Conservation (phyloP, 2,888 invertebrate species). For the Abrostola triplasia region DNA sequence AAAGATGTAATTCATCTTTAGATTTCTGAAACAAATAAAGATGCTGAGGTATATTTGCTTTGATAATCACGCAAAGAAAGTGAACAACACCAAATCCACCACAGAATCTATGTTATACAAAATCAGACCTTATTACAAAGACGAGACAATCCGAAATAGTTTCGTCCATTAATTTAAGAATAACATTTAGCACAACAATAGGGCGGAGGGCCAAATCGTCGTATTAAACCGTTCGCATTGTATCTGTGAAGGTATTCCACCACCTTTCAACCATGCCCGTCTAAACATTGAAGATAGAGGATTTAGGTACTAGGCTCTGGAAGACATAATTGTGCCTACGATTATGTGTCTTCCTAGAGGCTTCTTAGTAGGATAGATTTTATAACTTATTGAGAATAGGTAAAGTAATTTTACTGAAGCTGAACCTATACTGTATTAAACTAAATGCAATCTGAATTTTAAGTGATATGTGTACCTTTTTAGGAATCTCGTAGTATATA, state of each 20-base stretch:
- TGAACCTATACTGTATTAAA: too few relatives aligned
- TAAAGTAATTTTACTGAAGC: too few relatives aligned
- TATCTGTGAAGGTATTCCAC: constrained; percentile 78
- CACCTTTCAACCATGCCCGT: constrained; percentile 74
- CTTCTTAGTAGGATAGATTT: neutral
- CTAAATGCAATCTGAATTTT: too few relatives aligned
- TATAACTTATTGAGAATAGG: neutral
- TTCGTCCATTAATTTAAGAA: constrained; percentile 47
- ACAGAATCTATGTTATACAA: constrained; percentile 2
- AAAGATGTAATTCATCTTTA: neutral
- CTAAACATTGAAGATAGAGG: constrained; percentile 58
- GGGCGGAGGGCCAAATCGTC: constrained; percentile 74
- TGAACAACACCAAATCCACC: neutral
- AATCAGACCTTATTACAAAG: constrained; percentile 25
- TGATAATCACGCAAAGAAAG: constrained; percentile 16
- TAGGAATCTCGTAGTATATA: too few relatives aligned
- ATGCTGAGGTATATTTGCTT: constrained; percentile 4
- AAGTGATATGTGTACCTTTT: too few relatives aligned
- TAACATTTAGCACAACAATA: constrained; percentile 63
- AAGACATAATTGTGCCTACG: constrained; percentile 24
- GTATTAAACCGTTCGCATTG: constrained; percentile 80
- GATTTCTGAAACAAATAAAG: neutral
- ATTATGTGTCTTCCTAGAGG: constrained; percentile 9
- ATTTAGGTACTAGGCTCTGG: neutral
- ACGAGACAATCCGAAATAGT: constrained; percentile 26